Evolutionary conservation across 2,113 vertebrate genomes (phyloP).

Genomic region (Heliornis fulica): DNA sequence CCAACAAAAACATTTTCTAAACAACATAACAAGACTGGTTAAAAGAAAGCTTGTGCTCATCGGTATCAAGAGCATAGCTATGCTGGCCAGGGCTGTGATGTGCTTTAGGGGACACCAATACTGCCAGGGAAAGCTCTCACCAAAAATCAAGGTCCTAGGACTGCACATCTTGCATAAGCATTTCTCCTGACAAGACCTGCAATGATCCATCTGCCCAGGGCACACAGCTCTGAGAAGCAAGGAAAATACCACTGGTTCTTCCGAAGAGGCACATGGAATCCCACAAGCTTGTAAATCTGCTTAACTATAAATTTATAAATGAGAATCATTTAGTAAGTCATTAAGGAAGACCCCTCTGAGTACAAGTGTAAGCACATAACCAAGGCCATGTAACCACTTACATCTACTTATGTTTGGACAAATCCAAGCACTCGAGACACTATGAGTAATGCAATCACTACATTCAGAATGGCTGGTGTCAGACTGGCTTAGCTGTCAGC

Average conservation of each 20-base stretch:
- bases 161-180: neutral
- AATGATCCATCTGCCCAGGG: neutral
- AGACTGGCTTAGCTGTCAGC: neutral
- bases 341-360: neutral
- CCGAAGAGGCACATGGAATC: neutral
- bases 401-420: neutral
- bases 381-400: neutral
- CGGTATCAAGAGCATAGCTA: neutral
- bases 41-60: neutral
- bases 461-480: neutral
- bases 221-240: neutral
- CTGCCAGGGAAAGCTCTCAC: neutral
- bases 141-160: neutral
- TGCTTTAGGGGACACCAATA: neutral
- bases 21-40: neutral
- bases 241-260: neutral
- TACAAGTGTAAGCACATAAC: neutral
- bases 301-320: neutral
- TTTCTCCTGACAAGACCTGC: neutral
- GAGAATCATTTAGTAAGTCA: neutral
- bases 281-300: neutral
- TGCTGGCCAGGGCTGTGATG: neutral
- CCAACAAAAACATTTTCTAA: neutral
- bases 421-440: neutral
- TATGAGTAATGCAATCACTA: rapidly evolving